phyloP scores from a whole-genome alignment of 2,797 vertebrate species.

The Anguilla pacifica region DNA sequence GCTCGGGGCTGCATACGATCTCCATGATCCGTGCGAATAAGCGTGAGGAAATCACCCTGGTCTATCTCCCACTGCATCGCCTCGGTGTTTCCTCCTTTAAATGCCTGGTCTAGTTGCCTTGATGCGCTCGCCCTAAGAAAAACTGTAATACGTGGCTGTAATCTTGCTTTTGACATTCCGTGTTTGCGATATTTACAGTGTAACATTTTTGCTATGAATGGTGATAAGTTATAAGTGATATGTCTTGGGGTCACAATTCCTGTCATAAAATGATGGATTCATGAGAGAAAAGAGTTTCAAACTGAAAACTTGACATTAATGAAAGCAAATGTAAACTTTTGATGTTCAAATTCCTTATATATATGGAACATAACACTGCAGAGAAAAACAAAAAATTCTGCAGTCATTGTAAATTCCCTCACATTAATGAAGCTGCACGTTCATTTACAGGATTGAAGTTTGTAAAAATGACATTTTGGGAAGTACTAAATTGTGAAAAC shows the following conservation, averaged over 20 bases:
- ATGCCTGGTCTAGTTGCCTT: background rate
- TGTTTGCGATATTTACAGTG: background rate
- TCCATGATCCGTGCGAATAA: background rate
- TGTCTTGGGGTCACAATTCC: background rate
- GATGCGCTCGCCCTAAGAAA: background rate
- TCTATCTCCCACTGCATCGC: background rate
- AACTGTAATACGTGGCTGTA: background rate
- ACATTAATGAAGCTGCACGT: background rate
- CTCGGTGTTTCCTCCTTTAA: background rate
- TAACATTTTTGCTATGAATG: background rate
- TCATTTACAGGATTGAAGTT: background rate
- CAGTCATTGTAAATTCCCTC: background rate
- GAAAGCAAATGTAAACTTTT: background rate
- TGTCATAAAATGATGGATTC: background rate
- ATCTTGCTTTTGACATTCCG: background rate
- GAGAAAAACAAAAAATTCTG: background rate
- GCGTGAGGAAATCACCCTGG: background rate
- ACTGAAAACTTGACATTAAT: background rate
- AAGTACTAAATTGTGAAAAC: background rate
- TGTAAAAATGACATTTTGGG: background rate
- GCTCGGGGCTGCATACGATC: background rate
- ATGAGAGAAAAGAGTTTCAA: too few species aligned
- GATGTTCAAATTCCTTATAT: background rate
- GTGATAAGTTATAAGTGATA: background rate
- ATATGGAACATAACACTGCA: background rate